phyloP scores from a whole-genome alignment of 2,888 invertebrate genomes.

The Cosmia pyralina region DNA sequence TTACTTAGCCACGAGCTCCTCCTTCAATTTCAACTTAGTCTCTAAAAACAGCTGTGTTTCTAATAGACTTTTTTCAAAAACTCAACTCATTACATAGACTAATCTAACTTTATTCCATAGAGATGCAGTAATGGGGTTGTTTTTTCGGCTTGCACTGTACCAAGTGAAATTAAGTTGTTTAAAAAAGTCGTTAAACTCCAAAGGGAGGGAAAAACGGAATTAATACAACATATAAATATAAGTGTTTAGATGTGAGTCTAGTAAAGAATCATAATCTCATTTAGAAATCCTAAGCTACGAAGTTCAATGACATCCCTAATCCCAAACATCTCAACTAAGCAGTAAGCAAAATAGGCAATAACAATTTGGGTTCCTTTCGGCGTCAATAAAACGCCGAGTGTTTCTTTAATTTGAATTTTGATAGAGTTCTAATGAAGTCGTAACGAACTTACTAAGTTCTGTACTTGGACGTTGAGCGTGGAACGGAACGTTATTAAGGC shows the following conservation, averaged over 20 bases:
- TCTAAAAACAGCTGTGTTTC: neutral
- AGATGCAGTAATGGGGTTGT: conserved; percentile 16
- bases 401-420: conserved; percentile 66
- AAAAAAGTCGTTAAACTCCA: neutral
- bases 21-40: neutral
- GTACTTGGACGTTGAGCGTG: conserved; percentile 33
- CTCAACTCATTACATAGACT: conserved; percentile 27
- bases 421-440: conserved; percentile 63
- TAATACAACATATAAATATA: too few species aligned
- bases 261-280: neutral
- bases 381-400: conserved; percentile 54
- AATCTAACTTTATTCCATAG: conserved; percentile 53
- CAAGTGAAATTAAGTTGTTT: conserved; percentile 10
- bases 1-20: too few species aligned
- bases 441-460: conserved; percentile 62
- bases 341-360: conserved; percentile 47
- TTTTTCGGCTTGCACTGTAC: conserved; percentile 7
- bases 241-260: too few species aligned
- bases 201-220: neutral
- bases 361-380: conserved; percentile 49
- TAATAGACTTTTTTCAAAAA: neutral
- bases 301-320: conserved; percentile 21
- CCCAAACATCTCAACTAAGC: conserved; percentile 11
- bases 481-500: conserved; percentile 53
- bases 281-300: conserved; percentile 4